Evolutionary conservation across 2,888 invertebrate species (phyloP), one percentile per base, ranked within the genome.

Genomic region (Chloroclysta siterata): DNA sequence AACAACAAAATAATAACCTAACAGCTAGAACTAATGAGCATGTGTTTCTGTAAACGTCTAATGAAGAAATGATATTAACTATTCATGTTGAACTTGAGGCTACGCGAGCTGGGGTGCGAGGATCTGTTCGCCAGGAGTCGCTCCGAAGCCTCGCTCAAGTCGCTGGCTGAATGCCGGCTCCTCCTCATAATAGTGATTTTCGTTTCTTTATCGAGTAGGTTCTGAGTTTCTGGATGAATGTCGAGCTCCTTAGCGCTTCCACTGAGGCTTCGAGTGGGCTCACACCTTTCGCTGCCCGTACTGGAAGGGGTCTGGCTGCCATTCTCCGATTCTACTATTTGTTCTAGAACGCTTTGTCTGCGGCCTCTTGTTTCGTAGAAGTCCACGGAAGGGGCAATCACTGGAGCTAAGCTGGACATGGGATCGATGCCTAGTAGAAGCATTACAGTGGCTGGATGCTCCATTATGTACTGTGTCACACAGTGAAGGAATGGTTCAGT

Each of bases 361-460:
- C 93, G 76, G 60, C 88, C 73, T 69, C 87, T 74, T 50, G 93
- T 70, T 80, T 94, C 82, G 82, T 89, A 81, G 84, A 94, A 89
- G 77, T 94, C 91, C 67, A 94, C 75, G 56, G 93, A 22, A 63
- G 93, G 69, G 64, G 93, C 74, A 82, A 94, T 73, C 66, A 86
- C 87, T 0, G 91, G 89, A 4, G 88, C 71, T 2, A 93, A 74
- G 68, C 84, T 87, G 51, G 85, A 93, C 84, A 90, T 89, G 2
- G 96, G 94, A 74, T 96, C 96, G 61, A 97, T 91, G 10, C 97
- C 97, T 51, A 97, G 90, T 42, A 97, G 94, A 44, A 95, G 94
- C 84, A 97, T 93, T 15, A 96, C 96, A 22, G 95, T 94, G 2
- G 95, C 95, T 0, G 96, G 96, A 87, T 97, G 96, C 69, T 95